Percentiles rank a stretch among this genome's conserved stretches.
phyloP scores from a whole-genome alignment of 2,888 invertebrate genomes.

The Elmis aenea region DNA sequence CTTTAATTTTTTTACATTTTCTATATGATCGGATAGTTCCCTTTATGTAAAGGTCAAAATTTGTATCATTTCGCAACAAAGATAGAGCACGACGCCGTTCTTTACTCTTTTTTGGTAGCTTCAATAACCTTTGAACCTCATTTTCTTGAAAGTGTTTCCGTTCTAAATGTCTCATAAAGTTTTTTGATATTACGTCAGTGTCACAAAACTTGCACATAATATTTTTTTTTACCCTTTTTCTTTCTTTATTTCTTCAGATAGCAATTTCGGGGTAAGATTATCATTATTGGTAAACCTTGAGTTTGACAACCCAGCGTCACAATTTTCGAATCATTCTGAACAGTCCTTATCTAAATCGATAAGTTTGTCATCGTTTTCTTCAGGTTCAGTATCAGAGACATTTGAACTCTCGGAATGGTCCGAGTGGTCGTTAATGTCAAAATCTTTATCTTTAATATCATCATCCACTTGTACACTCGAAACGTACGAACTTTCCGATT shows the following conservation, averaged over 20 bases:
- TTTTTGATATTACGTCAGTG: conserved; percentile 13
- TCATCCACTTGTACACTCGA: background rate
- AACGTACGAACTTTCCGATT: background rate
- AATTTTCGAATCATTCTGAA: no score
- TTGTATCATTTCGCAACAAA: conserved; percentile 16
- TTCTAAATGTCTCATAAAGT: conserved; percentile 15
- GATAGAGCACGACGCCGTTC: conserved; percentile 12
- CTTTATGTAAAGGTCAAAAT: conserved; percentile 17
- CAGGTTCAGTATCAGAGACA: background rate
- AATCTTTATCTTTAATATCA: background rate
- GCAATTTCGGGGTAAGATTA: no score
- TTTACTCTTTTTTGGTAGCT: conserved; percentile 14
- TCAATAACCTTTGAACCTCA: conserved; percentile 10
- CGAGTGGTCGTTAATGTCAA: background rate
- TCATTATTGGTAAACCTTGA: no score
- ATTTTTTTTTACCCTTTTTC: no score
- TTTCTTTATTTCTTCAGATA: no score
- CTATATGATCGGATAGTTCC: conserved; percentile 13
- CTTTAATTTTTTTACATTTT: background rate
- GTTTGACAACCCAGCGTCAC: no score
- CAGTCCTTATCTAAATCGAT: no score
- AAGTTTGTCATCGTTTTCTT: no score
- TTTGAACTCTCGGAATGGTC: background rate
- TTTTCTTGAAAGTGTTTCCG: conserved; percentile 7
- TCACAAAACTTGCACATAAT: conserved; percentile 13